Evolutionary conservation across 2,888 invertebrate species (phyloP), one percentile per base, ranked within the genome.

Genomic region (Drosophila percnosoma): DNA sequence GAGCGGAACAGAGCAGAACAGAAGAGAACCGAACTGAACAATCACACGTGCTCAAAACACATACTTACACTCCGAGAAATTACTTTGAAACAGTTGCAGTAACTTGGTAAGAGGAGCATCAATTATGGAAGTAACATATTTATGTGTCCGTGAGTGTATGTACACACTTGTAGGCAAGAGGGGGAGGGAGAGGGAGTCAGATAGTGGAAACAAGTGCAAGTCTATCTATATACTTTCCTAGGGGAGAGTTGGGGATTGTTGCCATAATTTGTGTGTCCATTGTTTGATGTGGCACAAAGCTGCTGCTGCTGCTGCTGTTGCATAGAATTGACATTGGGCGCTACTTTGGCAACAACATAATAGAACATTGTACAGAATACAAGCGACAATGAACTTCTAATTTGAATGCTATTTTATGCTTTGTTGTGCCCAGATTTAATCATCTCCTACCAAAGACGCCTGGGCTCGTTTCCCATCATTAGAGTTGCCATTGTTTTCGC

Each of bases 361-460:
- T 45, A 15, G 15, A 24, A 45, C 24, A 24, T 45, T 86, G 75
- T 68, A 74, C 74, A 29, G 31, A 40, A 40, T 21, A 57, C 29
- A 18, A 27, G 29, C 29, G 74, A 87, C 87, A 87, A 87, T 87
- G 83, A 83, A 85, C 78, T 78, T 85, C 89, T 87, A 87, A 87
- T 87, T 87, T 87, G 87, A 87, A 87, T 87, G 75, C 75, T 87
- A 89, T 87, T 84, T 85, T 80, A 67, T 71, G 70, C 78, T 85
- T 87, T 87, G 87, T 87, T 80, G 76, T 76, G 40, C 68, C 42
- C 70, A 85, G 89, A 87, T 89, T 87, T 82, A 87, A 87, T 87
- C 87, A 89, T 87, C 70, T 79, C 60, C 72, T 67, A 57, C 45
- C 45, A 45, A 7, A 24, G 24, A 45, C 45, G 63, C 29, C 58